phyloP scores from a whole-genome alignment of 2,888 invertebrate genomes.

The Ochropacha duplaris region DNA sequence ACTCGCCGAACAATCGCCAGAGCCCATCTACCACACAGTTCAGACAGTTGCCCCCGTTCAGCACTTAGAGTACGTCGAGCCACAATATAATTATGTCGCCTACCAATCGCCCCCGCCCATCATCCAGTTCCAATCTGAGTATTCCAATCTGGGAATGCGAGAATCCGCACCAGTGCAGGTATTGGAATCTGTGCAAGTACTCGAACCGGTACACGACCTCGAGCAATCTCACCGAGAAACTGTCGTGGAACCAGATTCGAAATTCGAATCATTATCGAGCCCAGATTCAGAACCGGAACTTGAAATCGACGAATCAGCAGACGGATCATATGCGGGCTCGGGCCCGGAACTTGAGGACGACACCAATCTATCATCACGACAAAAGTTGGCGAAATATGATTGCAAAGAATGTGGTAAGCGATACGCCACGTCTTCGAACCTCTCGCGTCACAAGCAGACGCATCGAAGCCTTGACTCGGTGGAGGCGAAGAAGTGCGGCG shows the following conservation, averaged over 20 bases:
- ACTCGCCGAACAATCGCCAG: constrained; percentile 56
- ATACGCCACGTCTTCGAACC: constrained; percentile 95
- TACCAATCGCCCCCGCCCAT: constrained; percentile 38
- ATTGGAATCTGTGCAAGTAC: background rate
- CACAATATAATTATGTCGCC: constrained; percentile 54
- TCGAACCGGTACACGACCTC: background rate
- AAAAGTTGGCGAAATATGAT: constrained; percentile 85
- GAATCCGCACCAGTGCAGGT: constrained; percentile 5
- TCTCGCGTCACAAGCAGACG: constrained; percentile 95
- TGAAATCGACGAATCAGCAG: constrained; percentile 12
- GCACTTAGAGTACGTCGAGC: constrained; percentile 52
- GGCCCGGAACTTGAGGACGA: constrained; percentile 22
- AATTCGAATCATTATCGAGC: constrained; percentile 17
- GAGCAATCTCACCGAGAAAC: background rate
- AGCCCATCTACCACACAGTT: constrained; percentile 54
- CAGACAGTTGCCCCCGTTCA: constrained; percentile 53
- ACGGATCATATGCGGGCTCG: constrained; percentile 14
- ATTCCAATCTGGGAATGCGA: constrained; percentile 17
- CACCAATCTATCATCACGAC: constrained; percentile 10
- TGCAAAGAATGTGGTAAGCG: constrained; percentile 91
- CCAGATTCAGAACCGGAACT: constrained; percentile 23
- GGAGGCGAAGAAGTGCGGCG: constrained; percentile 95
- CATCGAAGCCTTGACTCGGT: constrained; percentile 96
- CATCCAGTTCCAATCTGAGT: constrained; percentile 25
- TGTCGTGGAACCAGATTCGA: constrained; percentile 10